Percentiles rank a stretch among this genome's conserved stretches.
Conservation (phyloP, 2,888 invertebrate species). For the Chrysodeixis includens region DNA sequence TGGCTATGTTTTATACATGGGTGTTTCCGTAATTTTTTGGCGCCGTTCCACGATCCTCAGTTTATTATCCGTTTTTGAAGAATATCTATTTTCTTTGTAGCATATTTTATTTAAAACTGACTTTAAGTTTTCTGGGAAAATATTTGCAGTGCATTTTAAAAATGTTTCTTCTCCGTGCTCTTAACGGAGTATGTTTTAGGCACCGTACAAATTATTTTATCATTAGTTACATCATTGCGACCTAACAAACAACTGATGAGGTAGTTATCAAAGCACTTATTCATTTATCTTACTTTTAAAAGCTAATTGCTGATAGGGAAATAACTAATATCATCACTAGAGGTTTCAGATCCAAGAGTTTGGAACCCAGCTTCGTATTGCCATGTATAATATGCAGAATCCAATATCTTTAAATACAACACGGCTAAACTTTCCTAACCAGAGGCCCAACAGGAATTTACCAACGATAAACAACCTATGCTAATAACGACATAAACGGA, state of each 20-base stretch:
- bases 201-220: background rate
- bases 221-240: background rate
- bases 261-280: no score
- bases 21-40: slow-evolving; percentile 51
- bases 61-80: slow-evolving; percentile 45
- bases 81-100: slow-evolving; percentile 23
- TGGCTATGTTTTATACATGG: slow-evolving; percentile 34
- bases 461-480: background rate
- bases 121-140: background rate
- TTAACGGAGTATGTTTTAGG: background rate
- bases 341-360: no score
- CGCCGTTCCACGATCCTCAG: slow-evolving; percentile 41
- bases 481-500: background rate
- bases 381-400: background rate
- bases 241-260: no score
- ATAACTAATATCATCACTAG: no score
- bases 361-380: no score
- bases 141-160: slow-evolving; percentile 6
- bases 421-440: background rate
- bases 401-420: background rate
- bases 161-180: background rate
- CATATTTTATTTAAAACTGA: slow-evolving; percentile 15
- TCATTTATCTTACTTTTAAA: no score
- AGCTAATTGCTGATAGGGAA: no score
- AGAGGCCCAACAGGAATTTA: background rate